Percentiles rank a stretch among this genome's conserved stretches.
Conservation (phyloP, 2,888 invertebrate species). For the Deilephila porcellus region DNA sequence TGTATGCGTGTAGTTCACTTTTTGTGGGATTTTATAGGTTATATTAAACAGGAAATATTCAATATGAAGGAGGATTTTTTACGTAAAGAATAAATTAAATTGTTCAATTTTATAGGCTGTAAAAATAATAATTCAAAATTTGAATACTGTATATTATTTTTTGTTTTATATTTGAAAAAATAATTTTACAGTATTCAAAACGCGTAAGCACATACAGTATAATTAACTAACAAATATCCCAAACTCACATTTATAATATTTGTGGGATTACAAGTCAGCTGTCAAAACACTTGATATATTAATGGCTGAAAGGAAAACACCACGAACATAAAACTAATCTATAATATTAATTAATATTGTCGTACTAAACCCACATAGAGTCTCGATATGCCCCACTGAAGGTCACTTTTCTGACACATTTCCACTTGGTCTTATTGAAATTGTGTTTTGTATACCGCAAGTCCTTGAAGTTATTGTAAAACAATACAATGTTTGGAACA, state of each 20-base stretch:
- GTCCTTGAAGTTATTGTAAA: conserved; percentile 58
- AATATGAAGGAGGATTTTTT: no score
- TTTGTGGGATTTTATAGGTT: not conserved
- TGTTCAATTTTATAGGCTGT: no score
- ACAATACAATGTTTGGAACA: conserved; percentile 64
- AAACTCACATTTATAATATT: not conserved
- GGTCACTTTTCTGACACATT: not conserved
- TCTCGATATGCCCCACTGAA: not conserved
- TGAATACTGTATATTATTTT: not conserved
- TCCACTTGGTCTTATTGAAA: conserved; percentile 38
- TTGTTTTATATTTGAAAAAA: not conserved
- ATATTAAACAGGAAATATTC: not conserved
- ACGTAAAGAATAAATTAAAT: no score
- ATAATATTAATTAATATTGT: conserved; percentile 27
- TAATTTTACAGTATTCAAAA: not conserved
- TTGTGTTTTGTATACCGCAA: conserved; percentile 50
- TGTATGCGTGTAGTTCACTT: not conserved
- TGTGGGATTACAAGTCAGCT: conserved; percentile 5
- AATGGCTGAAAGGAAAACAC: not conserved
- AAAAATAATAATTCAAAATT: no score
- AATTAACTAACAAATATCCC: not conserved
- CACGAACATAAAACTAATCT: conserved; percentile 33
- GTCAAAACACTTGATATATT: conserved; percentile 13
- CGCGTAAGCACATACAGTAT: not conserved
- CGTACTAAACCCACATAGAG: not conserved